phyloP scores from a whole-genome alignment of 2,888 invertebrate genomes.

The Siphlonurus alternatus region DNA sequence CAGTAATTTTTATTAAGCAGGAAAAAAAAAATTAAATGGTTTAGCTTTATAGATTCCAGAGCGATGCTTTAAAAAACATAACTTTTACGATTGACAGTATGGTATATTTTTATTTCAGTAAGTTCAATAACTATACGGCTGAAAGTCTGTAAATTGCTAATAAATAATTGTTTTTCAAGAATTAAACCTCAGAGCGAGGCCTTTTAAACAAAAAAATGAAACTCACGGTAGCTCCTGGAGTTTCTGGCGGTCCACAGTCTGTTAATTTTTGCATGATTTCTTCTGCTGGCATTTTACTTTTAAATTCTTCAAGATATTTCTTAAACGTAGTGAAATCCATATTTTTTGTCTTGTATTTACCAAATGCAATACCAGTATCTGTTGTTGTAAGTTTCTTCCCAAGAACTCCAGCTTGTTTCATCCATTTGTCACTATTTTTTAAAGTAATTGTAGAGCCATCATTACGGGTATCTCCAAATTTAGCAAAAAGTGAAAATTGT shows the following conservation, averaged over 20 bases:
- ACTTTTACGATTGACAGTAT: too few relatives aligned
- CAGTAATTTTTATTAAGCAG: too few relatives aligned
- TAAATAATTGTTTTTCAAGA: too few relatives aligned
- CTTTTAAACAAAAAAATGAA: too few relatives aligned
- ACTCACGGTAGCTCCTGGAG: slow-evolving; percentile 18
- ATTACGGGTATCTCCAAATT: slow-evolving; percentile 28
- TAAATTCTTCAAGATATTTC: too few relatives aligned
- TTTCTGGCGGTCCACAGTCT: slow-evolving; percentile 23
- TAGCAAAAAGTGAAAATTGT: slow-evolving; percentile 22
- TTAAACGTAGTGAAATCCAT: background rate
- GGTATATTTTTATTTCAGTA: too few relatives aligned
- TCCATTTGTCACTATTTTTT: slow-evolving; percentile 30
- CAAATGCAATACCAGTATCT: slow-evolving; percentile 30
- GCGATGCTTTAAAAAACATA: too few relatives aligned
- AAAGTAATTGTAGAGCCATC: slow-evolving; percentile 27
- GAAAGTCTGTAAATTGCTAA: too few relatives aligned
- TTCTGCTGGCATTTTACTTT: slow-evolving; percentile 24
- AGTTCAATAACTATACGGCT: too few relatives aligned
- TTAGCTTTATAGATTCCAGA: too few relatives aligned
- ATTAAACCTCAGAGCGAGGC: too few relatives aligned
- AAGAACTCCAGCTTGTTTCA: slow-evolving; percentile 30
- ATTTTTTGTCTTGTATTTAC: slow-evolving; percentile 25
- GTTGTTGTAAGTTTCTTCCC: slow-evolving; percentile 29
- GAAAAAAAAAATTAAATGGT: too few relatives aligned
- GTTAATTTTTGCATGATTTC: slow-evolving; percentile 24